Evolutionary conservation across 2,113 vertebrate genomes (phyloP).

Genomic region (Glaucomys volans): DNA sequence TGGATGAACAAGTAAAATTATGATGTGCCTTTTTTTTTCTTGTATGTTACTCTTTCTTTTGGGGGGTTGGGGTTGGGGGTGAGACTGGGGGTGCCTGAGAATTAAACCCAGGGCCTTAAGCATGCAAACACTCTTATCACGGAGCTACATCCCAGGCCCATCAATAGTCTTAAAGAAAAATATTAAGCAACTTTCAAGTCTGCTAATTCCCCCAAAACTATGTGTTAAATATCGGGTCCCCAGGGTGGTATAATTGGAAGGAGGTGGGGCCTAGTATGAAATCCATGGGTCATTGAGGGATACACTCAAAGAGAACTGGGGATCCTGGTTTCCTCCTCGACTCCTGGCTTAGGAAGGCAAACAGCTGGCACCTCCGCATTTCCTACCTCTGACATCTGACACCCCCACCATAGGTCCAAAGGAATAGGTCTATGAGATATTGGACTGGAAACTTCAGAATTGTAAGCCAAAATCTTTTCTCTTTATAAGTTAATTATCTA

Average conservation of each 20-base stretch:
- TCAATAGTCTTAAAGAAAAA: neutral
- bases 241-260: neutral
- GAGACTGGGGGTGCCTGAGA: no score
- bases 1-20: neutral
- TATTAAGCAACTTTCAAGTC: neutral
- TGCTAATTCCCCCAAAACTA: neutral
- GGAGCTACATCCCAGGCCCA: neutral
- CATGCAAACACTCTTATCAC: no score
- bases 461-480: neutral
- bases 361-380: neutral
- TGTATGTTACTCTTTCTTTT: conserved; percentile 24
- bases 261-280: neutral
- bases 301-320: neutral
- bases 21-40: neutral
- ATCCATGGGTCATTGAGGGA: neutral
- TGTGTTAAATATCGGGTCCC: neutral
- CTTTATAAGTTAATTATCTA: neutral
- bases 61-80: no score
- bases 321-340: neutral
- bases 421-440: neutral
- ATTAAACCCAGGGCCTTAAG: neutral
- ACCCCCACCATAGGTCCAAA: neutral
- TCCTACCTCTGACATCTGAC: neutral
- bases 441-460: neutral
- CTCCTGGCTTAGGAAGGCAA: neutral